These are phyloP conservation scores for Toxotes lorentzi DNA, from an alignment of 2,797 vertebrate genomes.

Conservation along the genomic window DNA sequence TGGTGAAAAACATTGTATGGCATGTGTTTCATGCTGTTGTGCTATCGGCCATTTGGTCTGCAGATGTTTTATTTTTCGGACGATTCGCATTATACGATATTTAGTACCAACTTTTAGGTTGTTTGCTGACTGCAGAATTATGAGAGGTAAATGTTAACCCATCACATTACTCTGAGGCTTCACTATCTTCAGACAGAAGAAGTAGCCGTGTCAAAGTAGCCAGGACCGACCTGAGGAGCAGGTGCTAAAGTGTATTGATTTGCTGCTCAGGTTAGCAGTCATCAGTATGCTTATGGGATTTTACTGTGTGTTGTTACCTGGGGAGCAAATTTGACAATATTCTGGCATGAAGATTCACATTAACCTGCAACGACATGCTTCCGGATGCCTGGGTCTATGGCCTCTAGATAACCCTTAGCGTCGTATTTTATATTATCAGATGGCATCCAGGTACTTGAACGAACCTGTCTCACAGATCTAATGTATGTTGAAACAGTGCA, in stretches of 20 bases:
- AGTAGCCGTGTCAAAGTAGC: not conserved
- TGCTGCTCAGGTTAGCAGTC: not conserved
- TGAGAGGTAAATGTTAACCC: not conserved
- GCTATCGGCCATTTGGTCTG: not conserved
- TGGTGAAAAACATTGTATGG: not conserved
- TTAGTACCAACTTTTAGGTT: constrained; percentile 17
- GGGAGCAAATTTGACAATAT: not conserved
- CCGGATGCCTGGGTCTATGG: not conserved
- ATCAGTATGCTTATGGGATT: constrained; percentile 3
- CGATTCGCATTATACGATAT: not conserved
- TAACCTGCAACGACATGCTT: not conserved
- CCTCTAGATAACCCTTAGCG: not conserved
- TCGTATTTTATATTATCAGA: not conserved
- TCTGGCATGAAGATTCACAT: not conserved
- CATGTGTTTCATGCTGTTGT: constrained; percentile 1
- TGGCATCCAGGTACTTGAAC: constrained; percentile 2
- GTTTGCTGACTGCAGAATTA: constrained; percentile 7
- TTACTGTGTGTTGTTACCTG: not conserved
- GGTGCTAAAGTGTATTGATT: constrained; percentile 3
- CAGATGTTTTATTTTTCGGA: not conserved
- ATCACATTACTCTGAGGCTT: not conserved
- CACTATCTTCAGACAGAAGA: not conserved
- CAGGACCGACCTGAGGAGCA: not conserved
- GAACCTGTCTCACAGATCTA: not conserved
- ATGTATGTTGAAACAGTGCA: constrained; percentile 2